Base-by-base conservation (phyloP, 2,888 invertebrate species). In the Hoplodrina blanda region DNA sequence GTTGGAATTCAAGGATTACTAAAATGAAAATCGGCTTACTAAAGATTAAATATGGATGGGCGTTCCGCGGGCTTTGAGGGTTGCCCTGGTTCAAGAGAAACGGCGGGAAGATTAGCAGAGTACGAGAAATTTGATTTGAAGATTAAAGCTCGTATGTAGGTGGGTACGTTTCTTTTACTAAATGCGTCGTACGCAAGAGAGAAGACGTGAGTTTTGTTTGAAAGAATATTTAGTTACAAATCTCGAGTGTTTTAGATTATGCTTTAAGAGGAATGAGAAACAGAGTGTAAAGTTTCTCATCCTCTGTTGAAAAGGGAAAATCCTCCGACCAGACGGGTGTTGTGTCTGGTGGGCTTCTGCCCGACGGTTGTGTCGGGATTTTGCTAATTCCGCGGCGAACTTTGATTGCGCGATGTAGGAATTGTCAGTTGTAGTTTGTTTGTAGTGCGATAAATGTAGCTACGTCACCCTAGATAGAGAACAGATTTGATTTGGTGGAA, bases 21-120 rank as follows among this genome's bases (percentile, higher is more conserved):
- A 80, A 89, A 90, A 92, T 91, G 90, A 91, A 91, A 90, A 91
- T 89, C 89, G 88, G 90, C 89, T 91, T 90, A 88, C 85, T 85
- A 82, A 88, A 88, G 88, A 89, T 91, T 91, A 89, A 91, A 89
- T 90, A 89, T 89, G 87, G 89, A 88, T 88, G 85, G 83, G 83
- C 84, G 77, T 78, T 83, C 84, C 82, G 81, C 80, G 59, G 75
- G 81, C 73, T 84, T 84, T 73, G 73, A 72, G 44, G 25, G 66
- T 13, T 65, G 62, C 59, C 41, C 59, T 62, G 68, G 68, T 61
- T 57, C 52, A 73, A 41, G 73, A 83, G 71, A 76, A 50, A 70
- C 17, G 70, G 67, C 60, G 78, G 41, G 3, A 33, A 69, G 67
- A 72, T 74, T 74, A 76, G 53, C 15, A 6, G 15, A 62, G 33